Evolutionary conservation across 1,140 invertebrate species (phyloP).

Genomic region (Eumaeus atala): DNA sequence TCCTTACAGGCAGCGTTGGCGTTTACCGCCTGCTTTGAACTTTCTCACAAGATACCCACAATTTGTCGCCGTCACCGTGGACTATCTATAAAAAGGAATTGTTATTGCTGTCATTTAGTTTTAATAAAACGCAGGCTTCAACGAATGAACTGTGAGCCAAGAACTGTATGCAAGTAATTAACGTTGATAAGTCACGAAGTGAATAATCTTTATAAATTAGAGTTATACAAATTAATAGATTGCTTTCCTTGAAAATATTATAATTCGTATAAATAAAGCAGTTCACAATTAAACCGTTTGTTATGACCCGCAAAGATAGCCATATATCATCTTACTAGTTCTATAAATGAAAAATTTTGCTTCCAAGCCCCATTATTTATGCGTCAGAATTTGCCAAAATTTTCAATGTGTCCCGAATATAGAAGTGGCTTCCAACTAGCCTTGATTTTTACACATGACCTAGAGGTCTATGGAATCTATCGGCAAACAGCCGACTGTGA

Average conservation of each 20-base stretch:
- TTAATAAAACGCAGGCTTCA: too few species aligned
- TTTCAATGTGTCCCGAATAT: too few species aligned
- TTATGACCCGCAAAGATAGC: too few species aligned
- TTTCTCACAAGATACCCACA: conserved; percentile 24
- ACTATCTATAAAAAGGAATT: conserved; percentile 26
- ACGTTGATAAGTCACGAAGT: conserved; percentile 5
- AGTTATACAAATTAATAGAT: background rate
- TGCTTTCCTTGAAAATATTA: conserved; percentile 1
- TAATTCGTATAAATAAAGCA: background rate
- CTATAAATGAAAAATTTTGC: too few species aligned
- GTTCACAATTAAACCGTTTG: background rate
- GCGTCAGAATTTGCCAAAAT: too few species aligned
- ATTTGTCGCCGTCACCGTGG: conserved; percentile 22
- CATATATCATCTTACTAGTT: too few species aligned
- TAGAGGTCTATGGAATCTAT: too few species aligned
- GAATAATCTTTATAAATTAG: background rate
- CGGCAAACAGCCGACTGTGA: too few species aligned
- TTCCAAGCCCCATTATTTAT: too few species aligned
- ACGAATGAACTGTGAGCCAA: background rate
- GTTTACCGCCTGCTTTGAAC: conserved; percentile 21
- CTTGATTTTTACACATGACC: too few species aligned
- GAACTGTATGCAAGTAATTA: background rate
- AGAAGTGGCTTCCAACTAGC: too few species aligned
- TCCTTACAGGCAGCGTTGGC: too few species aligned
- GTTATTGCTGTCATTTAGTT: background rate